These are phyloP conservation scores for Battus philenor DNA, from an alignment of 1,140 invertebrate genomes.

Conservation along the genomic window DNA sequence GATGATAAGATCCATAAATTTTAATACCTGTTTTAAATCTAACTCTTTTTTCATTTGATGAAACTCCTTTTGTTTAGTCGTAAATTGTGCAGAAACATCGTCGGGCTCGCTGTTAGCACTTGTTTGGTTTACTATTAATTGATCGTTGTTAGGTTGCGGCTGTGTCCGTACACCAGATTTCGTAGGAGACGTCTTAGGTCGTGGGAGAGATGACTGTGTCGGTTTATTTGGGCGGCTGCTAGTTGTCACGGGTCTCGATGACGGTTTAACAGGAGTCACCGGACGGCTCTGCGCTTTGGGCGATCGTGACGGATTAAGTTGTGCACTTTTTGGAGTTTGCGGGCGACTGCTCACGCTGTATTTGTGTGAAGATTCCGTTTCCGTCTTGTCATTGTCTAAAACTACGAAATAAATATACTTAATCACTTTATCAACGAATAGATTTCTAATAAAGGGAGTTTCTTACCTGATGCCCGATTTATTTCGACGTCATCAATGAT, in stretches of 20 bases:
- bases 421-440: too few relatives aligned
- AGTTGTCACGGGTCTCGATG: slow-evolving; percentile 18
- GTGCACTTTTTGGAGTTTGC: slow-evolving; percentile 40
- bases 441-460: too few relatives aligned
- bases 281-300: slow-evolving; percentile 37
- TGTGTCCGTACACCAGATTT: slow-evolving; percentile 18
- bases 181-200: slow-evolving; percentile 18
- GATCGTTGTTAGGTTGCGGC: slow-evolving; percentile 19
- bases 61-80: slow-evolving; percentile 45
- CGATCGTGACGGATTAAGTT: slow-evolving; percentile 41
- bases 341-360: slow-evolving; percentile 32
- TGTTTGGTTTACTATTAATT: slow-evolving; percentile 7
- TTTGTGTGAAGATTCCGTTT: slow-evolving; percentile 18
- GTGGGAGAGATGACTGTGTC: slow-evolving; percentile 19
- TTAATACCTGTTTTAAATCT: slow-evolving; percentile 56
- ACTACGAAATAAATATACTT: background rate
- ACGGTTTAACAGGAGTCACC: slow-evolving; percentile 28
- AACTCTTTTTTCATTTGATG: slow-evolving; percentile 56
- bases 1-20: too few relatives aligned
- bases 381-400: slow-evolving; percentile 6
- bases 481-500: too few relatives aligned
- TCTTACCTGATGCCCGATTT: too few relatives aligned
- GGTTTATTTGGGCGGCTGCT: slow-evolving; percentile 38
- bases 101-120: slow-evolving; percentile 24
- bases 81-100: slow-evolving; percentile 36